Percentiles rank a stretch among this genome's conserved stretches.
These are phyloP conservation scores for Pseudomugil tenellus DNA, from an alignment of 2,797 vertebrate species.

Conservation along the genomic window DNA sequence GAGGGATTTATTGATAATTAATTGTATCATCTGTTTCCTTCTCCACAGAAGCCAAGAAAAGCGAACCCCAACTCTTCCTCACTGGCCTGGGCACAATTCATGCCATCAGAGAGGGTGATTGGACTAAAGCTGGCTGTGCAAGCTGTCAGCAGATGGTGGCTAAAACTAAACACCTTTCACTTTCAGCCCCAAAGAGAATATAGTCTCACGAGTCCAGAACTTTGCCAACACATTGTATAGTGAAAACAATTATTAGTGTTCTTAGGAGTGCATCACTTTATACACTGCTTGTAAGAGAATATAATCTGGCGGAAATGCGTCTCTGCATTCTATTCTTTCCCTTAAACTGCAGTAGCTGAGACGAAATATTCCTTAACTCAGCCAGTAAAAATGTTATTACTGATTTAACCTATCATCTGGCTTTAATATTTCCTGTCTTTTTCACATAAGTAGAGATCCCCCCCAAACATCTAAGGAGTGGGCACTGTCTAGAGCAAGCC, in stretches of 20 bases:
- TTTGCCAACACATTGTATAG: constrained; percentile 62
- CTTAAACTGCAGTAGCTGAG: constrained; percentile 24
- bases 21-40: constrained; percentile 88
- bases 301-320: constrained; percentile 16
- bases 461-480: constrained; percentile 63
- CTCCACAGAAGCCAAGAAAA: constrained; percentile 82
- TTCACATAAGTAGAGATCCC: constrained; percentile 63
- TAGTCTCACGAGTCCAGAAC: constrained; percentile 55
- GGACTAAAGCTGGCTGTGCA: constrained; percentile 69
- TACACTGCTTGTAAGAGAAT: constrained; percentile 45
- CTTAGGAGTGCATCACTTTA: constrained; percentile 40
- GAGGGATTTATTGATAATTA: constrained; percentile 88
- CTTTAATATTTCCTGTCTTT: constrained; percentile 53
- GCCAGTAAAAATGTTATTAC: constrained; percentile 29
- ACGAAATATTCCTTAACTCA: constrained; percentile 23
- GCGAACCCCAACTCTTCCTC: constrained; percentile 80
- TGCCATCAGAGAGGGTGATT: constrained; percentile 73
- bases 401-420: constrained; percentile 34
- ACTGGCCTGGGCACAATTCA: constrained; percentile 77
- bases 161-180: constrained; percentile 76
- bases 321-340: neutral
- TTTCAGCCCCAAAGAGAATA: constrained; percentile 64
- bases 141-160: constrained; percentile 81
- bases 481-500: constrained; percentile 71
- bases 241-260: constrained; percentile 64